phyloP scores from a whole-genome alignment of 1,140 invertebrate genomes.

The Papilio polytes region DNA sequence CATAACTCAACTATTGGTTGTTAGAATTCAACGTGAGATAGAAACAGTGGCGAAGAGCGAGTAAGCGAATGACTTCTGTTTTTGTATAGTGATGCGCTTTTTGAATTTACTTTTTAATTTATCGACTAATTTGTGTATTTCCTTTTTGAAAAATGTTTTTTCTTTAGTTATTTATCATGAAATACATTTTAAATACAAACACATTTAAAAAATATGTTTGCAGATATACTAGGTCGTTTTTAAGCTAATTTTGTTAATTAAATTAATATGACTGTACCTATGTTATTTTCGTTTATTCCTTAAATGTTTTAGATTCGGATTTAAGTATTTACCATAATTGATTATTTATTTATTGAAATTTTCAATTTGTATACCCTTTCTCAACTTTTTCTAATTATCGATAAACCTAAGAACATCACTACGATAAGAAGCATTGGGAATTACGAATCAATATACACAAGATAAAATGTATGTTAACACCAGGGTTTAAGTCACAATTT shows the following conservation, averaged over 20 bases:
- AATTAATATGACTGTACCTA: no score
- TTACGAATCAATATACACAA: background rate
- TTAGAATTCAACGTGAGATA: slow-evolving; percentile 52
- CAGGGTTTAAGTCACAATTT: background rate
- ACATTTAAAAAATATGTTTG: no score
- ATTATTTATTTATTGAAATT: background rate
- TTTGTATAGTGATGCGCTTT: slow-evolving; percentile 44
- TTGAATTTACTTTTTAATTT: slow-evolving; percentile 10
- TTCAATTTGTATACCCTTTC: background rate
- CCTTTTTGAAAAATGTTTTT: background rate
- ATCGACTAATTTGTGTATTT: background rate
- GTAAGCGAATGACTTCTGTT: slow-evolving; percentile 53
- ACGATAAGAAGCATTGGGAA: background rate
- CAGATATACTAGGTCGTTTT: no score
- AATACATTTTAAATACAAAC: background rate
- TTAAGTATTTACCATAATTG: background rate
- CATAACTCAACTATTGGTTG: slow-evolving; percentile 53
- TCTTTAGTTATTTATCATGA: background rate
- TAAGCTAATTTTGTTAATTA: no score
- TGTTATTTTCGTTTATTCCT: no score
- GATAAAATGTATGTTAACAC: background rate
- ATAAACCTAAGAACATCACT: background rate
- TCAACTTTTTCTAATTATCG: background rate
- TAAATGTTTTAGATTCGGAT: no score
- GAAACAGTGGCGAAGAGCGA: slow-evolving; percentile 56